Evolutionary conservation across 2,888 invertebrate genomes (phyloP).

Genomic region (Eupelmus urozonus): DNA sequence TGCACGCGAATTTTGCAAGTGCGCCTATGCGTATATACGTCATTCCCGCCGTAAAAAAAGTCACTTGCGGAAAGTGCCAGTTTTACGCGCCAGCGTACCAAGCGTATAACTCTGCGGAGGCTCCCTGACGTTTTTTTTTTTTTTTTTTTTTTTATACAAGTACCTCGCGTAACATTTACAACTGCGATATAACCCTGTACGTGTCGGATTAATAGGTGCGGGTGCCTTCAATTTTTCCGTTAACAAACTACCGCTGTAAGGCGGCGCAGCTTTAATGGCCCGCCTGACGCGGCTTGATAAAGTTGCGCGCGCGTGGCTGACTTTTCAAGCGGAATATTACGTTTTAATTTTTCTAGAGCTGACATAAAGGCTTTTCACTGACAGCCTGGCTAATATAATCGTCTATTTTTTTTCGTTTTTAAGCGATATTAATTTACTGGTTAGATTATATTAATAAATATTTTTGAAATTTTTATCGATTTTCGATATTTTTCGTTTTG

Average conservation of each 20-base stretch:
- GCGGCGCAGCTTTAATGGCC: not conserved
- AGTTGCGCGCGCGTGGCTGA: not conserved
- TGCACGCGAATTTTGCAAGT: constrained; percentile 20
- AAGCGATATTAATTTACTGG: too few species aligned
- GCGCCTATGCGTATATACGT: constrained; percentile 1
- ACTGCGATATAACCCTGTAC: constrained; percentile 7
- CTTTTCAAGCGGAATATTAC: not conserved
- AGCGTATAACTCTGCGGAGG: too few species aligned
- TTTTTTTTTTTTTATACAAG: constrained; percentile 18
- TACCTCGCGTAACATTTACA: constrained; percentile 34
- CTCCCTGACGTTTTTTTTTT: too few species aligned
- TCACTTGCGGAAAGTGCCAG: constrained; percentile 33
- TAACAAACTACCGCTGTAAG: not conserved
- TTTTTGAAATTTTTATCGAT: too few species aligned
- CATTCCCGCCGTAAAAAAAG: constrained; percentile 26
- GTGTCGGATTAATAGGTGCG: constrained; percentile 18
- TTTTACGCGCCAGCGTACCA: constrained; percentile 37
- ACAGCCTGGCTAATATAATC: too few species aligned
- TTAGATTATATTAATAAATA: too few species aligned
- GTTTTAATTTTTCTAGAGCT: not conserved
- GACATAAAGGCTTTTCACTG: too few species aligned
- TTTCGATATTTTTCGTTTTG: too few species aligned
- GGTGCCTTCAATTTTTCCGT: constrained; percentile 15
- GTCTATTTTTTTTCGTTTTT: too few species aligned
- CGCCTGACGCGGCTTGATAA: constrained; percentile 18